Percentiles rank a stretch among this genome's conserved stretches.
Evolutionary conservation across 2,888 invertebrate species (phyloP).

Genomic region (Cordilura impudica): DNA sequence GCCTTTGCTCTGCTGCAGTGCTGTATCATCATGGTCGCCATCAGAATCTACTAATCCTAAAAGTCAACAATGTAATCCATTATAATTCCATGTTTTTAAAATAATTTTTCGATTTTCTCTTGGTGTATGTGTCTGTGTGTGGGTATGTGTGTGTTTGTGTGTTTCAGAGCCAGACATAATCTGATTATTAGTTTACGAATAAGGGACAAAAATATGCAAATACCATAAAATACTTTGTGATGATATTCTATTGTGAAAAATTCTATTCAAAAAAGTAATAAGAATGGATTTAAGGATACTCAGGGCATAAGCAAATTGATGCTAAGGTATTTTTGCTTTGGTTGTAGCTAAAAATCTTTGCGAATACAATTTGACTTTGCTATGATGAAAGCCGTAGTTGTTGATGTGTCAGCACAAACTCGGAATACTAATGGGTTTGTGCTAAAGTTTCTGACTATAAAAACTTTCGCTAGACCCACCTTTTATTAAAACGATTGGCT

Average conservation of each 20-base stretch:
- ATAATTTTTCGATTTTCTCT: constrained; percentile 21
- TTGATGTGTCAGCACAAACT: too few relatives aligned
- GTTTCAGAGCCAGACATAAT: constrained; percentile 27
- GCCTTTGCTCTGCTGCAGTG: neutral
- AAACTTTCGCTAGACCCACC: too few relatives aligned
- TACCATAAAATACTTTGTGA: constrained; percentile 26
- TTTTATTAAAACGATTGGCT: too few relatives aligned
- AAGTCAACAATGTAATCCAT: constrained; percentile 60
- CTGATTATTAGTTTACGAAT: constrained; percentile 29
- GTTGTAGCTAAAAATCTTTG: too few relatives aligned
- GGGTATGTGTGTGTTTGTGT: constrained; percentile 16
- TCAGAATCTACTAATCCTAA: constrained; percentile 29
- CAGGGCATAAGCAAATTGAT: too few relatives aligned
- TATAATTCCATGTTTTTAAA: constrained; percentile 46
- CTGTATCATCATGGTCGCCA: neutral
- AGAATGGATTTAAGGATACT: constrained; percentile 11
- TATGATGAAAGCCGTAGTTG: too few relatives aligned
- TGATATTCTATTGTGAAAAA: constrained; percentile 13
- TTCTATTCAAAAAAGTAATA: neutral
- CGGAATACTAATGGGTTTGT: too few relatives aligned
- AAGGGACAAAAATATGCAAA: constrained; percentile 34
- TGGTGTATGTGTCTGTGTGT: too few relatives aligned
- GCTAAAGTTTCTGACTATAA: too few relatives aligned
- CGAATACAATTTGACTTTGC: too few relatives aligned
- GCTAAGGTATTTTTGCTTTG: too few relatives aligned